These are phyloP conservation scores for Drosophila busckii DNA, from an alignment of 1,140 invertebrate genomes.

Conservation along the genomic window DNA sequence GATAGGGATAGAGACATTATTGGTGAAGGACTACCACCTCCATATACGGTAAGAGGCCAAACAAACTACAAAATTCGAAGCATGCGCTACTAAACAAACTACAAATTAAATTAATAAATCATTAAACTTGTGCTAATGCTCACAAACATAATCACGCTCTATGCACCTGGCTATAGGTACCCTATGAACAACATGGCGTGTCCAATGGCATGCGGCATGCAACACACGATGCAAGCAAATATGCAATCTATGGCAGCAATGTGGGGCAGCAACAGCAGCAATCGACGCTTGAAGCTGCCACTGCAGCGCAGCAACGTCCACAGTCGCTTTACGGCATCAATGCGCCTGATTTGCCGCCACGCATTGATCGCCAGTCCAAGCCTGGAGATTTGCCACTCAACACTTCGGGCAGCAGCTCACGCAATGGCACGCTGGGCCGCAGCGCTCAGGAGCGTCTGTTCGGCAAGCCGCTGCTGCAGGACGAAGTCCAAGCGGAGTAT, in stretches of 20 bases:
- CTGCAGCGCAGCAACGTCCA: slow-evolving; percentile 40
- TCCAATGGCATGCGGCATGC: slow-evolving; percentile 64
- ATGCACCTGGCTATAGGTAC: slow-evolving; percentile 56
- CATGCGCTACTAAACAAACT: slow-evolving; percentile 55
- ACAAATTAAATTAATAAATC: slow-evolving; percentile 2
- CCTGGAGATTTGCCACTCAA: slow-evolving; percentile 80
- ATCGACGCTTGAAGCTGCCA: slow-evolving; percentile 37
- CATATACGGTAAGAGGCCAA: slow-evolving; percentile 85
- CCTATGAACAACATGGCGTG: slow-evolving; percentile 69
- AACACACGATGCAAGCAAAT: slow-evolving; percentile 73
- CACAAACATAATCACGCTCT: slow-evolving; percentile 34
- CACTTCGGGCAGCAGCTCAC: slow-evolving; percentile 48
- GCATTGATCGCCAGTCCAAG: slow-evolving; percentile 88
- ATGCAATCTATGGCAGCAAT: slow-evolving; percentile 61
- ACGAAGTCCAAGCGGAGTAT: slow-evolving; percentile 76
- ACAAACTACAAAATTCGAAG: slow-evolving; percentile 21
- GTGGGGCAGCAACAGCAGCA: slow-evolving; percentile 11
- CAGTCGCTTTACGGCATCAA: slow-evolving; percentile 73
- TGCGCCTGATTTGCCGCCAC: slow-evolving; percentile 89
- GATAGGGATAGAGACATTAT: slow-evolving; percentile 81
- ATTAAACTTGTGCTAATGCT: slow-evolving; percentile 54
- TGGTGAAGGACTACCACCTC: slow-evolving; percentile 84
- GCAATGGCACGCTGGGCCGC: slow-evolving; percentile 79
- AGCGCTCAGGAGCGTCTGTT: slow-evolving; percentile 81
- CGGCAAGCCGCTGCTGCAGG: slow-evolving; percentile 65